These are phyloP conservation scores for Cerastoderma edule DNA, from an alignment of 2,888 invertebrate species.

Conservation along the genomic window DNA sequence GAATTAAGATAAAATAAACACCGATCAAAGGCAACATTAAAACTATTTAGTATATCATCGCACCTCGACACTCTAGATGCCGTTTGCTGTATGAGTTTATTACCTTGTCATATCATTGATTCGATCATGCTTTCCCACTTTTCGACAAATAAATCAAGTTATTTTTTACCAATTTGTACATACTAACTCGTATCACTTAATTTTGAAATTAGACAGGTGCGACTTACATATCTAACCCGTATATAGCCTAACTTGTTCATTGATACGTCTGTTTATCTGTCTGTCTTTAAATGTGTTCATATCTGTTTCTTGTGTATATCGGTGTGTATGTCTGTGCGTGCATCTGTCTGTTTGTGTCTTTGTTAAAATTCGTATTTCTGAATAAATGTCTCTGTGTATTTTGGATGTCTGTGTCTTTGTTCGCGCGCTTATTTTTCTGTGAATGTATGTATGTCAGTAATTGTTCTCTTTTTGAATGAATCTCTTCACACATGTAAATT, in stretches of 20 bases:
- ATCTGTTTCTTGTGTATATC: neutral
- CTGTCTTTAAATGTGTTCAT: too few relatives aligned
- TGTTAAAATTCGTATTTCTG: neutral
- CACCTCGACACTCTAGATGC: too few relatives aligned
- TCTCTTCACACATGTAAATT: neutral
- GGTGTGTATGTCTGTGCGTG: constrained; percentile 1
- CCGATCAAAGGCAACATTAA: constrained; percentile 20
- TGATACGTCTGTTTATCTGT: too few relatives aligned
- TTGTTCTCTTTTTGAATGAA: neutral
- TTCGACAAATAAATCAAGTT: too few relatives aligned
- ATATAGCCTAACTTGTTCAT: too few relatives aligned
- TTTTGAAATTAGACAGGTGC: too few relatives aligned
- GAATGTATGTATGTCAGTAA: neutral
- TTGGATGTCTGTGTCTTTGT: neutral
- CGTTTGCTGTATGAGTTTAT: too few relatives aligned
- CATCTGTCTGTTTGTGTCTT: neutral
- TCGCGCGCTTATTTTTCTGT: neutral
- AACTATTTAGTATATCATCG: constrained; percentile 16
- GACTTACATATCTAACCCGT: too few relatives aligned
- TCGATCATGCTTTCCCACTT: too few relatives aligned
- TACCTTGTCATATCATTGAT: too few relatives aligned
- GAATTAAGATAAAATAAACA: constrained; percentile 15
- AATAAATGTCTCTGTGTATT: neutral
- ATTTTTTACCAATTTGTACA: too few relatives aligned
- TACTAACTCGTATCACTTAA: too few relatives aligned